Conservation (phyloP, 2,888 invertebrate genomes). For the Dryomyza anilis region DNA sequence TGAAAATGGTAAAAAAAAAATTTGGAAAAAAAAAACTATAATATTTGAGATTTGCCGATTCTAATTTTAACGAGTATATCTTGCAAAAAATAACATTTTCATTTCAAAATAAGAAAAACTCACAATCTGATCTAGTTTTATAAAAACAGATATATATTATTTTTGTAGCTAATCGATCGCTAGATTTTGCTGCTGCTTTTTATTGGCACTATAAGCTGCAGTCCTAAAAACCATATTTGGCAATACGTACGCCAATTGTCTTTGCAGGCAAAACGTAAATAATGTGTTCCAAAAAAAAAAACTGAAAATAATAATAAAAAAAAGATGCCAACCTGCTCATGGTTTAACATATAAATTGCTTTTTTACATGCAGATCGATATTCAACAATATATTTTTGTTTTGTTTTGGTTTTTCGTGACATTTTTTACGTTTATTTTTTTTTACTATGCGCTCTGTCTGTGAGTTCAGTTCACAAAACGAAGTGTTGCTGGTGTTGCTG, state of each 20-base stretch:
- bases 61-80: too few species aligned
- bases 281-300: background rate
- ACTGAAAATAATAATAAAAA: background rate
- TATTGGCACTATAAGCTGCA: conserved; percentile 19
- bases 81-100: background rate
- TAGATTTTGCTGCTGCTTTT: background rate
- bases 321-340: conserved; percentile 29
- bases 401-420: too few species aligned
- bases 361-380: conserved; percentile 34
- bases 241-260: background rate
- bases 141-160: background rate
- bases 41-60: too few species aligned
- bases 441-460: background rate
- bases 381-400: too few species aligned
- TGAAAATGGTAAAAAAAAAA: too few species aligned
- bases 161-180: conserved; percentile 9
- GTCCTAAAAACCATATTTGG: background rate
- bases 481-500: conserved; percentile 9
- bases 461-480: background rate
- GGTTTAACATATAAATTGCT: conserved; percentile 34
- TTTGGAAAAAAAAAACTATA: too few species aligned
- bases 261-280: conserved; percentile 14
- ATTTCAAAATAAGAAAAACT: background rate
- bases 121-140: background rate
- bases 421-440: too few species aligned